These are phyloP conservation scores for Pelecanoides urinatrix DNA, from an alignment of 2,113 vertebrate genomes.

Conservation along the genomic window DNA sequence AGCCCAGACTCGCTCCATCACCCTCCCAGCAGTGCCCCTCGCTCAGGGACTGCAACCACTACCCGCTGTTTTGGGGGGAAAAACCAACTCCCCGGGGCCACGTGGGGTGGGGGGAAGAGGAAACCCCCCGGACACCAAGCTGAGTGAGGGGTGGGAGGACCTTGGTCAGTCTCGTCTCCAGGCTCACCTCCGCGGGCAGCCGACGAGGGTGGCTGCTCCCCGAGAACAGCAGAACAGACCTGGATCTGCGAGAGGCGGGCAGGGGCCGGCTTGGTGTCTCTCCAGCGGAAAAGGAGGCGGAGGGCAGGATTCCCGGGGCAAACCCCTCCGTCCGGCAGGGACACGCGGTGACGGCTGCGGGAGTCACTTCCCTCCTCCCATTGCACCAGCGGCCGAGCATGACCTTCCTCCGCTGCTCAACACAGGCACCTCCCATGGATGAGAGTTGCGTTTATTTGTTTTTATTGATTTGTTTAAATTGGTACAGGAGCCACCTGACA, in stretches of 20 bases:
- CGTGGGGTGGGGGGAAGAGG: accelerated
- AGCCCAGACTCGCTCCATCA: accelerated
- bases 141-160: no score
- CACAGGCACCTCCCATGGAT: neutral
- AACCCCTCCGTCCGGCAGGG: accelerated
- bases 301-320: neutral
- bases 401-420: neutral
- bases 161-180: neutral
- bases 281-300: neutral
- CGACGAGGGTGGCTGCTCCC: neutral
- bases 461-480: neutral
- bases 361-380: neutral
- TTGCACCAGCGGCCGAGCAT: neutral
- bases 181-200: neutral
- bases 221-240: neutral
- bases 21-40: neutral
- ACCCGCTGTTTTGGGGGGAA: accelerated
- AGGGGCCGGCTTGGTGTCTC: neutral
- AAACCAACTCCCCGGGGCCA: neutral
- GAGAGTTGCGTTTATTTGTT: neutral
- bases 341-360: neutral
- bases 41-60: neutral
- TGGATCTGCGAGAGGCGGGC: neutral
- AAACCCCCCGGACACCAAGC: neutral
- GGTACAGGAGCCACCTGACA: neutral